Percentiles rank a stretch among this genome's conserved stretches.
These are phyloP conservation scores for Catamblyrhynchus diadema DNA, from an alignment of 2,797 vertebrate species.

Conservation along the genomic window DNA sequence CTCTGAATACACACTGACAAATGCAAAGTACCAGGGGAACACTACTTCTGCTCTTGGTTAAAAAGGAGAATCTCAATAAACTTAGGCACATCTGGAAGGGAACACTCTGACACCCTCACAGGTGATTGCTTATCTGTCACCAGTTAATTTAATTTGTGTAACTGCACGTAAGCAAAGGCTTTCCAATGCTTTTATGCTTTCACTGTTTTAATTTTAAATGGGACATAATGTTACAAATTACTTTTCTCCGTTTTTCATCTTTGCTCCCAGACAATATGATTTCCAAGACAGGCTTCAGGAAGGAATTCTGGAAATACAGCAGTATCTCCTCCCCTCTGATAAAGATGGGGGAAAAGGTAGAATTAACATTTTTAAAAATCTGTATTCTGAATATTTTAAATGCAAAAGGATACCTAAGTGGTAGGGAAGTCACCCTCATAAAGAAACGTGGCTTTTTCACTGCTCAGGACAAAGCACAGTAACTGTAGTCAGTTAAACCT, in stretches of 20 bases:
- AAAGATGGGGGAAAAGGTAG: not conserved
- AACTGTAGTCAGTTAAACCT: not conserved
- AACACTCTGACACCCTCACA: not conserved
- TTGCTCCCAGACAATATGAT: not conserved
- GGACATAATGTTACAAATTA: not conserved
- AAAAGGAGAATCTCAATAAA: not conserved
- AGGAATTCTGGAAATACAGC: not conserved
- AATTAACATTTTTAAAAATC: not conserved
- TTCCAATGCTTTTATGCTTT: not conserved
- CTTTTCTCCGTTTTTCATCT: not conserved
- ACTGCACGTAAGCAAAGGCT: not conserved
- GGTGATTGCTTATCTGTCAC: not conserved
- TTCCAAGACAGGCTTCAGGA: not conserved
- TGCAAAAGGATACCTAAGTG: not conserved
- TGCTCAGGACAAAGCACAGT: not conserved
- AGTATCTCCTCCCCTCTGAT: not conserved
- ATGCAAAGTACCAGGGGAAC: not conserved
- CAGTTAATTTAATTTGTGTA: not conserved
- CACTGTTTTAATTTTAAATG: not conserved
- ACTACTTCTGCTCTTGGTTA: not conserved
- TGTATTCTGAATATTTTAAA: not conserved
- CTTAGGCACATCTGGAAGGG: not conserved
- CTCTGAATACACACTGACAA: not conserved
- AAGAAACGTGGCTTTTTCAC: not conserved
- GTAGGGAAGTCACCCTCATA: not conserved